Conservation (phyloP, 2,888 invertebrate genomes). For the Drosophila gaucha region DNA sequence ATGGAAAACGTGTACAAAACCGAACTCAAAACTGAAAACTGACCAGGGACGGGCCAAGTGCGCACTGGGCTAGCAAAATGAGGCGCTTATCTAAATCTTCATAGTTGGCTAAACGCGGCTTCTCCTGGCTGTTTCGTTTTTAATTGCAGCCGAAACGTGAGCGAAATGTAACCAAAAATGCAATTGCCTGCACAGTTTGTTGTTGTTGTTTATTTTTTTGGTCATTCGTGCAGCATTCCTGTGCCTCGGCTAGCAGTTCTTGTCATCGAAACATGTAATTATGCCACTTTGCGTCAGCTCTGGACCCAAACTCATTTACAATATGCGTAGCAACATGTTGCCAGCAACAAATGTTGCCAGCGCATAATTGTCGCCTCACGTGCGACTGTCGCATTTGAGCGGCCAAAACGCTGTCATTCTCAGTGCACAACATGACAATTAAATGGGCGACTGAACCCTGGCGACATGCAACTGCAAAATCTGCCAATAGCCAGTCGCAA, state of each 20-base stretch:
- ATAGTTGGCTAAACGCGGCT: constrained; percentile 84
- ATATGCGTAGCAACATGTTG: constrained; percentile 31
- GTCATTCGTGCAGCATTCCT: constrained; percentile 79
- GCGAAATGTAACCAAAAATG: constrained; percentile 80
- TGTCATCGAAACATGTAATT: constrained; percentile 82
- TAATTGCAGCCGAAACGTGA: constrained; percentile 82
- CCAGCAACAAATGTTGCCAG: constrained; percentile 4
- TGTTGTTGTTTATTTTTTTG: constrained; percentile 37
- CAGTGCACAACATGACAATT: constrained; percentile 69
- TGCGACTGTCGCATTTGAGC: constrained; percentile 61
- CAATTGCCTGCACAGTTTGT: constrained; percentile 60
- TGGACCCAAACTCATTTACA: constrained; percentile 37
- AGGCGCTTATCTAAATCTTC: constrained; percentile 85
- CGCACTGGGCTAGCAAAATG: constrained; percentile 73
- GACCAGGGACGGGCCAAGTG: constrained; percentile 28
- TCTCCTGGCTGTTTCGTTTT: constrained; percentile 56
- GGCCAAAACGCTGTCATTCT: constrained; percentile 57
- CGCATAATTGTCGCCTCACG: constrained; percentile 71
- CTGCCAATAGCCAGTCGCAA: constrained; percentile 43
- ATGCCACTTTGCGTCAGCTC: constrained; percentile 76
- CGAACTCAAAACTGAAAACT: constrained; percentile 20
- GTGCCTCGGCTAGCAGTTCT: constrained; percentile 39
- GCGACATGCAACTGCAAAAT: constrained; percentile 72
- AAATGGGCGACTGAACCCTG: constrained; percentile 75
- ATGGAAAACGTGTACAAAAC: constrained; percentile 65